phyloP scores from a whole-genome alignment of 2,113 vertebrate genomes.

The Sprattus sprattus region DNA sequence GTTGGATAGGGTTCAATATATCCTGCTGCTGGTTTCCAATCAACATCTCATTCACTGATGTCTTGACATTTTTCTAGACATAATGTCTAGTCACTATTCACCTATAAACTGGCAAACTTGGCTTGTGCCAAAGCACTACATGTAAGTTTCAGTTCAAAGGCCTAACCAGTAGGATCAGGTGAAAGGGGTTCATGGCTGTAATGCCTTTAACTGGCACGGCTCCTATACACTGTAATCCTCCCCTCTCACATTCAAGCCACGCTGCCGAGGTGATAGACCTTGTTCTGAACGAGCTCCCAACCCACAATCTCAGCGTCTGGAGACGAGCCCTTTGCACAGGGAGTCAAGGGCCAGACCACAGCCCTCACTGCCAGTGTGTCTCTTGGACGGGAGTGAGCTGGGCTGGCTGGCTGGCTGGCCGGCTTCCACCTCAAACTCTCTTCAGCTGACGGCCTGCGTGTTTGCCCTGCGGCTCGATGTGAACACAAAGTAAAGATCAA shows the following conservation, averaged over 20 bases:
- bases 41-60: not conserved
- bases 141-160: not conserved
- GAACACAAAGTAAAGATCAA: conserved; percentile 33
- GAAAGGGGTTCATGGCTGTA: not conserved
- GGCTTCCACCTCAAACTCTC: not conserved
- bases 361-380: not conserved
- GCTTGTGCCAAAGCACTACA: not conserved
- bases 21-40: not conserved
- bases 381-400: not conserved
- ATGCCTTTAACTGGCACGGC: not conserved
- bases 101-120: not conserved
- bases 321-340: not conserved
- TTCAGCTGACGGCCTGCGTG: not conserved
- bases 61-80: no score
- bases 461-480: not conserved
- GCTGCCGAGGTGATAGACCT: not conserved
- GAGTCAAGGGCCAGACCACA: conserved; percentile 12
- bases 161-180: not conserved
- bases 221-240: not conserved
- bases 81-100: not conserved
- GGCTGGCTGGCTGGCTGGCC: not conserved
- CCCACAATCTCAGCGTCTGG: not conserved
- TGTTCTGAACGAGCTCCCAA: not conserved
- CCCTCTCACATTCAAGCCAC: not conserved
- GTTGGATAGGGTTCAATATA: not conserved